Conservation (phyloP, 1,140 invertebrate species). For the Cherax destructor region DNA sequence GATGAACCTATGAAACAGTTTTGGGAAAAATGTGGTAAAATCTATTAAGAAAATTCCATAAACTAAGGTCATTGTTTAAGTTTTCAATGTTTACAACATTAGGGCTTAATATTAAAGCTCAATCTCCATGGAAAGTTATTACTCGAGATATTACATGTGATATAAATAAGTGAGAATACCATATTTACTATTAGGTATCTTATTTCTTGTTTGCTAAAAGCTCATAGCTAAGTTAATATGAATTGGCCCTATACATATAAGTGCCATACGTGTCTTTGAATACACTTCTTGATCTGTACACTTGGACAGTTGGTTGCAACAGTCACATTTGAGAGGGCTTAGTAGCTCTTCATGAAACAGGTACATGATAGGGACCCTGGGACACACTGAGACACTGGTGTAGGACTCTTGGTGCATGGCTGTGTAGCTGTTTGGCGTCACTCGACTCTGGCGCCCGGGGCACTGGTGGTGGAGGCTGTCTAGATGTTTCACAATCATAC, state of each 20-base stretch:
- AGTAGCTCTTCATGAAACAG: neutral
- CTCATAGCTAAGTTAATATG: neutral
- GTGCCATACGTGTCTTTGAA: neutral
- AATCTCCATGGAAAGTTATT: neutral
- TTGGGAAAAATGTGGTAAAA: no score
- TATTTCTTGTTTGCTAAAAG: neutral
- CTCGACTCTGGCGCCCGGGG: constrained; percentile 56
- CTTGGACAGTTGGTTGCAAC: neutral
- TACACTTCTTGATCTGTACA: neutral
- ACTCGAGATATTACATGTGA: neutral
- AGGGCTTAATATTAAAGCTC: no score
- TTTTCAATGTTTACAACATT: no score
- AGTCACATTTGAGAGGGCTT: neutral
- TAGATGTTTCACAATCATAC: constrained; percentile 60
- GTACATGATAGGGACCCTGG: constrained; percentile 35
- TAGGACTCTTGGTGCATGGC: constrained; percentile 70
- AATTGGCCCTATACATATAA: neutral
- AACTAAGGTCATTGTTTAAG: no score
- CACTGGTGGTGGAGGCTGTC: constrained; percentile 64
- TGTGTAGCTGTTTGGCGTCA: constrained; percentile 66
- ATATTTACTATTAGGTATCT: neutral
- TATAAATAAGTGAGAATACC: neutral
- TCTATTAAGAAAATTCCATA: no score
- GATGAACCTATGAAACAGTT: no score
- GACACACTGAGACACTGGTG: constrained; percentile 63